Evolutionary conservation across 1,140 invertebrate genomes (phyloP), one percentile per base, ranked within the genome.

Genomic region (Aporrectodea caliginosa): DNA sequence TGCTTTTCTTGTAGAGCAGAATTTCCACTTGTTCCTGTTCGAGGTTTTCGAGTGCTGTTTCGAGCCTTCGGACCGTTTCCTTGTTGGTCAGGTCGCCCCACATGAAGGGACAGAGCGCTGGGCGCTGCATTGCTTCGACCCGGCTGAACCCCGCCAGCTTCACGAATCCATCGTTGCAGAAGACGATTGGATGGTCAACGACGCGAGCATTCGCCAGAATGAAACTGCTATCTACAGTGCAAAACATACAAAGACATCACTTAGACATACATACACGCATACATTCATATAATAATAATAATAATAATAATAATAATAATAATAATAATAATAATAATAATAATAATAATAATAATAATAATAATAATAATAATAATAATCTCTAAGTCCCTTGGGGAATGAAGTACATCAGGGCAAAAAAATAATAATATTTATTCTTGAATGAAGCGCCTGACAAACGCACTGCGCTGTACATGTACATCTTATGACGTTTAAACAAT

Each of bases 111-210:
- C 96, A 99, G 85, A 96, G 94, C 90, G 93, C 93, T 83, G 93
- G 93, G 30, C 32, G 70, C 32, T 78, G 77, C 77, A 78, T 78
- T n/a, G 68, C 58, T 33, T 78, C 77, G n/a, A 70, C 77, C 77
- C 33, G 70, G n/a, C 16, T 98, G 91, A 97, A 99, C 85, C 98
- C 98, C 83, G 96, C 97, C 89, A 99, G 95, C 90, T 98, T 99
- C 90, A 96, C 98, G 91, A 99, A 99, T 81, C 96, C 95, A 89
- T 99, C 97, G 91, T 98, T 99, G 92, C 97, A 99, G 91, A 99
- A 99, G 80, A 99, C 98, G 87, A 99, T 99, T 43, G 98, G 98
- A 89, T 98, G 99, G 90, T 99, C 98, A 84, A 99, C 95, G 86
- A 99, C 99, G 91, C 99, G 96, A 87, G 98, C 98, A 91, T 99